Base-by-base conservation (phyloP, 2,113 vertebrate species). In the Notarius quadriscutis region DNA sequence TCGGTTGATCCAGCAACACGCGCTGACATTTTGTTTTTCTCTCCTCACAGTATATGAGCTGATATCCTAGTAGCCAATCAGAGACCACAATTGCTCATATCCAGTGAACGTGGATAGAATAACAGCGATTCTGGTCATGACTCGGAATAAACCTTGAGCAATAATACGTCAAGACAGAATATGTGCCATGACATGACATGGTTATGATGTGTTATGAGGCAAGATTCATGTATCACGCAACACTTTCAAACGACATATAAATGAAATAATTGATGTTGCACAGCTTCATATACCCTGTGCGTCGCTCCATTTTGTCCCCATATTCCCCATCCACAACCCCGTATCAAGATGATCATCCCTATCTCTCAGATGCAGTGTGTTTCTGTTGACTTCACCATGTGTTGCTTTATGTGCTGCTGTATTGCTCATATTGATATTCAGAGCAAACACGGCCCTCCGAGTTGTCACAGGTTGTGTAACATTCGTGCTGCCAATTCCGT, bases 391-490 rank as follows among this genome's bases (percentile, higher is more conserved):
- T 71, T 79, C 71, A 20, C 86, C 81, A 86, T 88, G 86, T 91
- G 88, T 86, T 77, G 74, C 85, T 91, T 84, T 87, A 89, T 89
- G 84, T 60, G 84, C 84, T 81, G 78, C 83, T 75, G 87, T 87
- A 89, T 89, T 78, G 88, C 86, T 82, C 88, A 89, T 91, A 89
- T 89, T 91, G 88, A 91, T 89, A 89, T 91, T 89, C 84, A 65
- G 85, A 85, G 81, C 88, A 86, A 91, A 91, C 88, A 91, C 82
- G 77, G 87, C 89, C 90, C 90, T 85, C 78, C 9, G 88, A 91
- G 87, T 91, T 91, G 90, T 91, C 90, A 91, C 90, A 89, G 88
- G 90, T 91, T 91, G 88, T 85, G 87, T 87, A 91, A 91, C 88
- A 65, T 89, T 88, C 60, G 82, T 88, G 80, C 88, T 91, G 90